Percentiles rank a stretch among this genome's conserved stretches.
Conservation (phyloP, 2,888 invertebrate genomes). For the Temnothorax rugatulus region DNA sequence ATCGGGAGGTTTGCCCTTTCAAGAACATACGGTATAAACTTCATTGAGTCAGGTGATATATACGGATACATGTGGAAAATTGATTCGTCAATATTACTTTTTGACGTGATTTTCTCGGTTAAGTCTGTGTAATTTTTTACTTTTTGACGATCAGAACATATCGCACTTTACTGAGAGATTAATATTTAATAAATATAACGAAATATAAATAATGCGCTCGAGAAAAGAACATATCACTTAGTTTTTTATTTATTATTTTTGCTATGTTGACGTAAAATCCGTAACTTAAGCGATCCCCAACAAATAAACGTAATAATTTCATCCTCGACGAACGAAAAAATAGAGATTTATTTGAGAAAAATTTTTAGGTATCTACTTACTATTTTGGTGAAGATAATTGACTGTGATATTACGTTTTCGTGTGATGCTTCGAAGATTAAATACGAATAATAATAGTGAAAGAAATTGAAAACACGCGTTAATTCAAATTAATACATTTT, state of each 20-base stretch:
- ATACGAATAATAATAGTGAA: background rate
- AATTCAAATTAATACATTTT: background rate
- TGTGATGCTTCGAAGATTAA: background rate
- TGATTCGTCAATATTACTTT: constrained; percentile 33
- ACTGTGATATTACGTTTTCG: background rate
- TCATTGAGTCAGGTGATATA: background rate
- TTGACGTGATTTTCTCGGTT: background rate
- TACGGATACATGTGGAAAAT: background rate
- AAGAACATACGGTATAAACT: constrained; percentile 20
- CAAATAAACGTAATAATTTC: background rate
- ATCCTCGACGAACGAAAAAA: background rate
- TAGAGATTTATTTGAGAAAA: background rate
- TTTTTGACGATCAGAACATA: background rate
- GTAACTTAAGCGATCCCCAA: background rate
- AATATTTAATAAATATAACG: background rate
- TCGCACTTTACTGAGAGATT: background rate
- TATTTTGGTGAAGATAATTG: constrained; percentile 2
- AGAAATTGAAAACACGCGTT: background rate
- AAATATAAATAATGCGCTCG: background rate
- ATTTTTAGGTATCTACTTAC: background rate
- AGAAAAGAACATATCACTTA: background rate
- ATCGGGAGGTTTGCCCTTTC: constrained; percentile 47
- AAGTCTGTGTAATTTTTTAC: background rate
- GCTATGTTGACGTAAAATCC: background rate
- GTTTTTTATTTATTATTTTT: background rate